Base-by-base conservation (phyloP, 2,113 vertebrate species). In the Neogobius melanostomus region DNA sequence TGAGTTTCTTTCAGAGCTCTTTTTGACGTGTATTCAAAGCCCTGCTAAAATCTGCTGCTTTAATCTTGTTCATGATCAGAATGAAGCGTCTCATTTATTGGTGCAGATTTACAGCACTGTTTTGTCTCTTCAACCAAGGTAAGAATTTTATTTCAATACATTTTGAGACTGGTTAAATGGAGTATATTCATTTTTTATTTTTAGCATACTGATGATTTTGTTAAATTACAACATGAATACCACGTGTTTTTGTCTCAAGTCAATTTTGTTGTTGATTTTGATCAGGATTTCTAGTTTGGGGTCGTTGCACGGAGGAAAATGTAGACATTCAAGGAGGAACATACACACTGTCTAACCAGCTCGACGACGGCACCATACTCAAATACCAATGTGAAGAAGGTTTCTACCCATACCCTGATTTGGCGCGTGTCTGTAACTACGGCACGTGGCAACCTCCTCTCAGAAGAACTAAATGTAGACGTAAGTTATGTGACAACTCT, bases 381-480 rank as follows among this genome's bases (percentile, higher is more conserved):
- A 17, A 74, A 53, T 93, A 92, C 66, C 15, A 11, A 0, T 93
- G 92, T 61, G 43, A 56, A 0, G 65, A 87, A 5, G 71, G 53
- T 8, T 85, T 66, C 61, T 92, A 90, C 52, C 87, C 92, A 1
- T 81, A 54, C 11, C 90, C 92, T 0, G 0, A 1, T 0, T 0
- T 21, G n/a, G 60, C 4, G 4, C 88, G 76, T 0, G 0, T 9
- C 0, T 93, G 92, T 46, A 59, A 71, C 7, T 1, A 1, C 5
- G 64, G 69, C 52, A 21, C 0, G 4, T 93, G 92, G 92, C 54
- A 0, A 6, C 81, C 80, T 7, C 0, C 0, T 15, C 75, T 76
- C 6, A 44, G 0, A 16, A 82, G 0, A 61, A 82, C 82, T 66
- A 71, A 0, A 61, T 93, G 92, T 87, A 90, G 0, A 42, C 0